These are phyloP conservation scores for Noctua fimbriata DNA, from an alignment of 2,888 invertebrate genomes.

Conservation along the genomic window DNA sequence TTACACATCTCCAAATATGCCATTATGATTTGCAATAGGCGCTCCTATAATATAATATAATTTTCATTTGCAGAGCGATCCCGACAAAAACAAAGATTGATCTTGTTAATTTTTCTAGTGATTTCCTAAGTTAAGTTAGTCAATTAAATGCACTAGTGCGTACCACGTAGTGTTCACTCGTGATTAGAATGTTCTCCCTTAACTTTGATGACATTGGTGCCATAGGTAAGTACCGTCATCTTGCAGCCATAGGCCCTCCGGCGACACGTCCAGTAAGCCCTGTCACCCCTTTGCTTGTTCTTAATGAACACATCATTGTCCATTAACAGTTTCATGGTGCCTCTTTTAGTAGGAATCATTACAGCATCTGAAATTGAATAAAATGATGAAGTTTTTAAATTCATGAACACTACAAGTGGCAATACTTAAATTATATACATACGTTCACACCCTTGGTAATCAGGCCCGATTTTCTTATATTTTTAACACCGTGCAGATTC, in stretches of 20 bases:
- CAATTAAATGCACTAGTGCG: too few relatives aligned
- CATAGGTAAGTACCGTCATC: constrained; percentile 66
- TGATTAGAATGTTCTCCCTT: constrained; percentile 52
- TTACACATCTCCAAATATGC: too few relatives aligned
- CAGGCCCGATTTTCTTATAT: too few relatives aligned
- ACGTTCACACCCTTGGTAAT: too few relatives aligned
- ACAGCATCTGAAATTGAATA: constrained; percentile 59
- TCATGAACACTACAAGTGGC: too few relatives aligned
- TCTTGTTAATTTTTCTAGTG: too few relatives aligned
- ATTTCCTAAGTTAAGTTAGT: not conserved
- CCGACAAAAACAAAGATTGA: too few relatives aligned
- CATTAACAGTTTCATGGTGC: constrained; percentile 60
- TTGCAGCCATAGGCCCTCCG: constrained; percentile 27
- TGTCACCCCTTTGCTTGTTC: constrained; percentile 60
- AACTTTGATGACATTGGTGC: constrained; percentile 60
- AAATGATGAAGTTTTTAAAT: too few relatives aligned
- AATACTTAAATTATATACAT: too few relatives aligned
- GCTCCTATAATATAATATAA: too few relatives aligned
- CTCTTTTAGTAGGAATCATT: constrained; percentile 65
- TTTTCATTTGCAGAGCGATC: not conserved
- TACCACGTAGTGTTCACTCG: not conserved
- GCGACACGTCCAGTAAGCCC: constrained; percentile 66
- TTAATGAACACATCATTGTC: constrained; percentile 57
- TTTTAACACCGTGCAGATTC: too few relatives aligned
- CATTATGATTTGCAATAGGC: too few relatives aligned